Percentiles rank a stretch among this genome's conserved stretches.
These are phyloP conservation scores for Riparia riparia DNA, from an alignment of 2,113 vertebrate genomes.

Conservation along the genomic window DNA sequence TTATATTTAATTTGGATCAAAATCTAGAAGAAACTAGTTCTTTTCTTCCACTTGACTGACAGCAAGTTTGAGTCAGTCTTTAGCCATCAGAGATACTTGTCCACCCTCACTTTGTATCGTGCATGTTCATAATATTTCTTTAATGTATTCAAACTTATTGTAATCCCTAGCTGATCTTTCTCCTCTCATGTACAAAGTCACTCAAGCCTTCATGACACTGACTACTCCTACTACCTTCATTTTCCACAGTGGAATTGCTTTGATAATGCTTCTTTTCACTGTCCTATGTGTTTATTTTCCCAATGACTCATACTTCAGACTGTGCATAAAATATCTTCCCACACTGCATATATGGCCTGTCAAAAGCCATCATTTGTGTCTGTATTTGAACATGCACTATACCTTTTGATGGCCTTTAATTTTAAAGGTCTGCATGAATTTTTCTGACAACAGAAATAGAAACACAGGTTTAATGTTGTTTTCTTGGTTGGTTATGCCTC, in stretches of 20 bases:
- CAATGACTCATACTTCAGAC: background rate
- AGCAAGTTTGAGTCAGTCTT: background rate
- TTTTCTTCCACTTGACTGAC: background rate
- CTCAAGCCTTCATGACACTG: background rate
- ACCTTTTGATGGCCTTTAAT: constrained; percentile 14
- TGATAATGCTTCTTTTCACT: background rate
- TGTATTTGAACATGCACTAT: background rate
- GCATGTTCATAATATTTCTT: background rate
- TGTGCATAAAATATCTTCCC: background rate
- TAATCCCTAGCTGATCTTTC: background rate
- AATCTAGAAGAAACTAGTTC: background rate
- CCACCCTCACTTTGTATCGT: background rate
- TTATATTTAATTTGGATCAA: background rate
- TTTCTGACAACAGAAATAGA: constrained; percentile 10
- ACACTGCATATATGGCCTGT: background rate
- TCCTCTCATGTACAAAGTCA: background rate
- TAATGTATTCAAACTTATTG: background rate
- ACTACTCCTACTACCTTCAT: background rate
- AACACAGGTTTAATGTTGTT: background rate
- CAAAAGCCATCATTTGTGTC: background rate
- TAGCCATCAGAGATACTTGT: background rate
- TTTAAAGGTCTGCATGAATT: background rate
- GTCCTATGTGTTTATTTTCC: background rate
- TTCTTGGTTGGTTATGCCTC: background rate
- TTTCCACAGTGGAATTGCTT: background rate